Percentiles rank a stretch among this genome's conserved stretches.
These are phyloP conservation scores for Neuroterus valhalla DNA, from an alignment of 1,140 invertebrate genomes.

Conservation along the genomic window DNA sequence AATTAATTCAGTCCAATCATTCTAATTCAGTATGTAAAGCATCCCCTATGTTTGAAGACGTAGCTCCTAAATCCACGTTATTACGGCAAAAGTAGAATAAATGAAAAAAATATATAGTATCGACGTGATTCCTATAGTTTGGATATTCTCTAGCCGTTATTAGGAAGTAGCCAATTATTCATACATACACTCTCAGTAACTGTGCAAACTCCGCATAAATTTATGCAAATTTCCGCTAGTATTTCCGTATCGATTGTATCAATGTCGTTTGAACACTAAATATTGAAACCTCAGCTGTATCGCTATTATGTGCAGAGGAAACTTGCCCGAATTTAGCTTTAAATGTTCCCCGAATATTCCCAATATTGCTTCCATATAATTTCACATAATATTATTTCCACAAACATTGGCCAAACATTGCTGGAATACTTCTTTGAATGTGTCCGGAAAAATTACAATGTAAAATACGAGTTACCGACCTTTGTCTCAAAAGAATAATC, in stretches of 20 bases:
- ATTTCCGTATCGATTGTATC: slow-evolving; percentile 1
- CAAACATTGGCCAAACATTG: too few relatives aligned
- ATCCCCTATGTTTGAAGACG: background rate
- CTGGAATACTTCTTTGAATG: too few relatives aligned
- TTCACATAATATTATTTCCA: too few relatives aligned
- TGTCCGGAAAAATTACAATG: too few relatives aligned
- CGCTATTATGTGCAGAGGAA: background rate
- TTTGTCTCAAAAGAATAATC: too few relatives aligned
- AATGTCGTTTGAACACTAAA: background rate
- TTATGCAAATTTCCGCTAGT: background rate
- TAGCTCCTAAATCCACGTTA: background rate
- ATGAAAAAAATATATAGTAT: background rate
- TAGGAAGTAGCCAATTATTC: too few relatives aligned
- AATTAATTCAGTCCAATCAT: too few relatives aligned
- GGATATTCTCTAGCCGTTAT: too few relatives aligned
- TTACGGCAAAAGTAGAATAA: background rate
- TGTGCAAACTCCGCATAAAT: background rate
- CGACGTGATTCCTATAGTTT: too few relatives aligned
- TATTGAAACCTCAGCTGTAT: background rate
- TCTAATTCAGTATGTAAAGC: too few relatives aligned
- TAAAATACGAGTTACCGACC: too few relatives aligned
- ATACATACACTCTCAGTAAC: background rate
- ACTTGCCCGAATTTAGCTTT: background rate
- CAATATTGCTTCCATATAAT: too few relatives aligned
- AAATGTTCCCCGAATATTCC: background rate